phyloP scores from a whole-genome alignment of 2,797 vertebrate genomes.

The Sarcophilus harrisii region DNA sequence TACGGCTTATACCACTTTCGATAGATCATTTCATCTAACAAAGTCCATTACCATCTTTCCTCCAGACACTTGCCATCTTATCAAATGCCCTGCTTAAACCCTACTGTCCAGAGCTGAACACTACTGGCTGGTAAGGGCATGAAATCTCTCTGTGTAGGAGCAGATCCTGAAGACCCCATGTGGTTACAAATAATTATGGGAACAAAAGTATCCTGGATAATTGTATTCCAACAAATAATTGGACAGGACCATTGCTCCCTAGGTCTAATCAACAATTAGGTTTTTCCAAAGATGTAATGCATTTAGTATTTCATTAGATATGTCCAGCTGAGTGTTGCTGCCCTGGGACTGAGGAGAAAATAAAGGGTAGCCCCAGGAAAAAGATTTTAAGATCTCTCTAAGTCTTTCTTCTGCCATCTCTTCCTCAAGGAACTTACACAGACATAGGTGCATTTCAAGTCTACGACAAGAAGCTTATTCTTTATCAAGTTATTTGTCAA shows the following conservation, averaged over 20 bases:
- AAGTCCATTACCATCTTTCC: not conserved
- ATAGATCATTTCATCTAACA: not conserved
- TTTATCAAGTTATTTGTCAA: not conserved
- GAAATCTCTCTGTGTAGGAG: not conserved
- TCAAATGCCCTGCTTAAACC: not conserved
- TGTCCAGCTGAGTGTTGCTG: not conserved
- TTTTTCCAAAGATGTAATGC: not conserved
- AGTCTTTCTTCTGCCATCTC: not conserved
- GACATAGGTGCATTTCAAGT: not conserved
- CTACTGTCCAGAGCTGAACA: not conserved
- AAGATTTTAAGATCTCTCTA: not conserved
- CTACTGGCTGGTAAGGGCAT: not conserved
- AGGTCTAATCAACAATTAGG: constrained; percentile 48
- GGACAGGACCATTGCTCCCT: not conserved
- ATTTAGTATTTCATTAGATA: not conserved
- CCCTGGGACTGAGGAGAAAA: not conserved
- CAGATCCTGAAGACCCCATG: not conserved
- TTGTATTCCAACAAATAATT: not conserved
- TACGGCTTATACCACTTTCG: not conserved
- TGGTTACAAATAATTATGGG: not conserved
- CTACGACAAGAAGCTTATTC: not conserved
- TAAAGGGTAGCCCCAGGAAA: not conserved
- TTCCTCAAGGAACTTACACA: not conserved
- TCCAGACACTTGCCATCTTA: not conserved
- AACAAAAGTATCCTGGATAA: not conserved